Percentiles rank a stretch among this genome's conserved stretches.
phyloP scores from a whole-genome alignment of 1,140 invertebrate species.

The Lasaia peninsularis region DNA sequence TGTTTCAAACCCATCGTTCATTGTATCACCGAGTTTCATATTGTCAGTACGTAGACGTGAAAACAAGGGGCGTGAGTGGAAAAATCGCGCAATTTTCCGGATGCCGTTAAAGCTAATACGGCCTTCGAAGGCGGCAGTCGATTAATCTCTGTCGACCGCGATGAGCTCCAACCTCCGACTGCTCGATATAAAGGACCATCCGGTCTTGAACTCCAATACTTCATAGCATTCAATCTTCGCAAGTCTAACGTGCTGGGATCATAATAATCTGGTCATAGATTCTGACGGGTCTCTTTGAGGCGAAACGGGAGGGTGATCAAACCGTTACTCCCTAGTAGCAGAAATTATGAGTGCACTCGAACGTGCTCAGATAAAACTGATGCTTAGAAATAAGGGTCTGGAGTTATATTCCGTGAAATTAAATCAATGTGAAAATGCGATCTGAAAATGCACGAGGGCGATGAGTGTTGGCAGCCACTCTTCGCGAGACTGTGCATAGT shows the following conservation, averaged over 20 bases:
- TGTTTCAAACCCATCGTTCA: slow-evolving; percentile 29
- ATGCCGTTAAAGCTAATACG: slow-evolving; percentile 71
- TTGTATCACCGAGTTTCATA: slow-evolving; percentile 39
- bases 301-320: slow-evolving; percentile 40
- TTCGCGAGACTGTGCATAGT: not conserved
- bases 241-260: slow-evolving; percentile 28
- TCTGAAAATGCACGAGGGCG: not conserved
- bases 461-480: not conserved
- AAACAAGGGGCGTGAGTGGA: slow-evolving; percentile 58
- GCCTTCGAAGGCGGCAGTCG: slow-evolving; percentile 52
- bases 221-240: slow-evolving; percentile 38
- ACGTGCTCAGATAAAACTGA: slow-evolving; percentile 45
- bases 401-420: slow-evolving; percentile 13
- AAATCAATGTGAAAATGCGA: slow-evolving; percentile 7
- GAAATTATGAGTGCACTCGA: slow-evolving; percentile 52
- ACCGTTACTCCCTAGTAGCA: slow-evolving; percentile 39
- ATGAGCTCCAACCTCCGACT: slow-evolving; percentile 52
- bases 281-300: slow-evolving; percentile 42
- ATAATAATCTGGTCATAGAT: slow-evolving; percentile 32
- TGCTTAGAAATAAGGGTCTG: slow-evolving; percentile 14
- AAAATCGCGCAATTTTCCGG: slow-evolving; percentile 73
- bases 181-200: slow-evolving; percentile 58
- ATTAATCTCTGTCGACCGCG: slow-evolving; percentile 68
- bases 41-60: slow-evolving; percentile 53
- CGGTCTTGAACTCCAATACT: slow-evolving; percentile 41